Base-by-base conservation (phyloP, 2,797 vertebrate species). In the Falco biarmicus region DNA sequence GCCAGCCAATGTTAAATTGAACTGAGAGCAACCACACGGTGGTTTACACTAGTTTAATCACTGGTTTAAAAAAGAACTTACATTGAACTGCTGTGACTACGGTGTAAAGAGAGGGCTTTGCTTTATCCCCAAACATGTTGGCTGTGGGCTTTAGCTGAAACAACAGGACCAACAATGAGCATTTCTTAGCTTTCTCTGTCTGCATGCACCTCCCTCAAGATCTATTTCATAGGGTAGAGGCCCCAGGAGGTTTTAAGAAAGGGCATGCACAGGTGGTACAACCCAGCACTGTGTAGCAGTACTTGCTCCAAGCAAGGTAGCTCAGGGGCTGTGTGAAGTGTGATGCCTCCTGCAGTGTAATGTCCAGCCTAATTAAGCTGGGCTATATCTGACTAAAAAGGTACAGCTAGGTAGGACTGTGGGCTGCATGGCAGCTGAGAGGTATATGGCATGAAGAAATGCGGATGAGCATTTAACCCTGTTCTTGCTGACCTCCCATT, bases 1-100 rank as follows among this genome's bases (percentile, higher is more conserved):
- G 45, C 76, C 82, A 74, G 73, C 29, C 61, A 61, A 50, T 16
- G 89, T 59, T 85, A 87, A 95, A 87, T 63, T 81, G 81, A 93
- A 83, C 57, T 29, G 53, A 78, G 63, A 83, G 29, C 1, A 4
- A 59, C 53, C 60, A 80, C 28, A 87, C 32, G 21, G 75, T 61
- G 39, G 57, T 87, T 93, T 80, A 61, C 12, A 80, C 24, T 68
- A 37, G 34, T 87, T 85, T 77, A 85, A 94, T 56, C 37, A 77
- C 15, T 68, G 56, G 12, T 70, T 93, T 88, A 57, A 87, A 95
- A 87, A 87, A 32, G 7, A 87, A 75, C 29, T 69, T 75, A 9
- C 12, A 65, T 47, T 51, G 43, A 92, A 43, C 48, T 90, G 6
- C n/a, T 89, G 57, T 41, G 73, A 56, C 28, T 18, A 41, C 43